phyloP scores from a whole-genome alignment of 2,797 vertebrate genomes.

The Artibeus lituratus region DNA sequence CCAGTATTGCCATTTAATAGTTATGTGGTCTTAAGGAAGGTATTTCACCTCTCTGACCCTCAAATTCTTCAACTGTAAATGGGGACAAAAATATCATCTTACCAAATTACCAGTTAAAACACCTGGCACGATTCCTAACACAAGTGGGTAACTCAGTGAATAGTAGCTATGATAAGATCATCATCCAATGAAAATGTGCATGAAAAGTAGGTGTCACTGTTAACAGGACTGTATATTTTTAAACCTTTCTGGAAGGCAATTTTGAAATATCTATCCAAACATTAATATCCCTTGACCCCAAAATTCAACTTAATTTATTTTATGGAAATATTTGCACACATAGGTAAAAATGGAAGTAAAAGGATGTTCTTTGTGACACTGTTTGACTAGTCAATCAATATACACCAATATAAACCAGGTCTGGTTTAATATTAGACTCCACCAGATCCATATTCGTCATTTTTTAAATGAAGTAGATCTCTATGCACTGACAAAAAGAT shows the following conservation, averaged over 20 bases:
- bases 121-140: neutral
- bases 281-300: neutral
- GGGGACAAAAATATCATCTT: constrained; percentile 27
- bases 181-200: neutral
- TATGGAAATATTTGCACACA: neutral
- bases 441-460: neutral
- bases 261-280: constrained; percentile 4
- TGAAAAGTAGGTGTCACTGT: neutral
- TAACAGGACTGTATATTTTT: neutral
- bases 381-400: neutral
- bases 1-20: neutral
- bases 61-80: constrained; percentile 31
- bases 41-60: constrained; percentile 30
- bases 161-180: neutral
- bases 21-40: neutral
- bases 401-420: neutral
- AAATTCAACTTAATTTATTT: neutral
- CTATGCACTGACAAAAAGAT: neutral
- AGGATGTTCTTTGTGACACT: neutral
- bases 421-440: neutral
- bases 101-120: neutral
- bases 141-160: neutral
- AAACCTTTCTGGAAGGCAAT: constrained; percentile 11
- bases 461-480: neutral
- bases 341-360: neutral